A percentile compares a stretch with the other conserved stretches of the same genome.
These are phyloP conservation scores for Oreocharis arfaki DNA, from an alignment of 2,113 vertebrate genomes.

Conservation along the genomic window DNA sequence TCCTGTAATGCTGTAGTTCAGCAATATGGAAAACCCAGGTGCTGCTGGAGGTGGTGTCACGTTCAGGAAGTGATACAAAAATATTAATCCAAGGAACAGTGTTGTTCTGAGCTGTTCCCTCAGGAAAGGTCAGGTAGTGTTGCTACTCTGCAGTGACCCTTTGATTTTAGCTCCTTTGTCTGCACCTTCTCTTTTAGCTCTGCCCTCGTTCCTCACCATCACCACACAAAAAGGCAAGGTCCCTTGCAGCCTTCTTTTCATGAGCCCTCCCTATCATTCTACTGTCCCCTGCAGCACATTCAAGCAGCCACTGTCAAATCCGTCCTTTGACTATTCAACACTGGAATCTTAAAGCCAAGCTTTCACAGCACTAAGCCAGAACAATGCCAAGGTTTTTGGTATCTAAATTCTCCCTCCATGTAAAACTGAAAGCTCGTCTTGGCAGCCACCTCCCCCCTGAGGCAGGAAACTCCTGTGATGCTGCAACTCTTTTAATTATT, in stretches of 20 bases:
- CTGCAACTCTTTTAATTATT: neutral
- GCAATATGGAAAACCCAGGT: neutral
- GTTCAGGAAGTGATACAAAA: neutral
- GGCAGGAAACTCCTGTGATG: neutral
- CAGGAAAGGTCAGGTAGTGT: neutral
- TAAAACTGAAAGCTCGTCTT: neutral
- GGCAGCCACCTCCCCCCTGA: neutral
- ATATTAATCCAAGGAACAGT: neutral
- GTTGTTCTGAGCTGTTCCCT: neutral
- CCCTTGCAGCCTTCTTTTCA: neutral
- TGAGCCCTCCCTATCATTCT: neutral
- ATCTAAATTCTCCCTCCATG: neutral
- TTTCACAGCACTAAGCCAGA: neutral
- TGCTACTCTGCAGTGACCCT: neutral
- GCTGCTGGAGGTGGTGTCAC: neutral
- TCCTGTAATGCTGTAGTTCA: neutral
- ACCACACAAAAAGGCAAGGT: neutral
- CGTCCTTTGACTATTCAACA: neutral
- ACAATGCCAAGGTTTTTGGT: neutral
- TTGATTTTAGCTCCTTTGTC: neutral
- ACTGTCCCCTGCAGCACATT: neutral
- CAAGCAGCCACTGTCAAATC: neutral
- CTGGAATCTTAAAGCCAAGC: neutral
- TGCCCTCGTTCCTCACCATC: neutral
- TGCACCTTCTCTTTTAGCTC: neutral